Percentiles rank a stretch among this genome's conserved stretches.
Evolutionary conservation across 2,113 vertebrate species (phyloP).

Genomic region (Coptodon rendalli): DNA sequence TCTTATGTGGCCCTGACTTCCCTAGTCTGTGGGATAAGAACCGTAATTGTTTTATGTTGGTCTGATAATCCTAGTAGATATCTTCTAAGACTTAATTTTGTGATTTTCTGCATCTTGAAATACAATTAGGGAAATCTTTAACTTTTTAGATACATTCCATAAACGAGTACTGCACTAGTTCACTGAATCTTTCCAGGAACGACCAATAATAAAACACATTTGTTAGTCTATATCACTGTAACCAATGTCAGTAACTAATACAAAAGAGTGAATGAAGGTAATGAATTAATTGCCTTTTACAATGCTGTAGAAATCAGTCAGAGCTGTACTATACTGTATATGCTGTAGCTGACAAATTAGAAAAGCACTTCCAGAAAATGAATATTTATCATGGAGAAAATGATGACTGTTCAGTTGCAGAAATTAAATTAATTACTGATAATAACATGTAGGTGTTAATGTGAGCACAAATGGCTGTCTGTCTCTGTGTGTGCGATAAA

Average conservation of each 20-base stretch:
- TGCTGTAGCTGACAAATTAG: background rate
- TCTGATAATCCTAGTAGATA: background rate
- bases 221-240: background rate
- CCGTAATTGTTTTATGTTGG: background rate
- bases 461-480: background rate
- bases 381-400: background rate
- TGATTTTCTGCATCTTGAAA: background rate
- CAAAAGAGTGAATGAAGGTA: background rate
- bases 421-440: background rate
- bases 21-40: background rate
- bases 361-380: background rate
- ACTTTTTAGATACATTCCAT: background rate
- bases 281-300: background rate
- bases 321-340: background rate
- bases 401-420: background rate
- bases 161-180: background rate
- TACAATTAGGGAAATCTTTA: background rate
- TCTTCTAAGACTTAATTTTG: background rate
- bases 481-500: background rate
- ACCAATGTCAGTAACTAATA: background rate
- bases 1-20: background rate
- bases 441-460: background rate
- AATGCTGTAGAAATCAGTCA: background rate
- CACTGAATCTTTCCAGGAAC: background rate
- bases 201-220: background rate